Base-by-base conservation (phyloP, 2,113 vertebrate species). In the Pseudorectes ferrugineus region DNA sequence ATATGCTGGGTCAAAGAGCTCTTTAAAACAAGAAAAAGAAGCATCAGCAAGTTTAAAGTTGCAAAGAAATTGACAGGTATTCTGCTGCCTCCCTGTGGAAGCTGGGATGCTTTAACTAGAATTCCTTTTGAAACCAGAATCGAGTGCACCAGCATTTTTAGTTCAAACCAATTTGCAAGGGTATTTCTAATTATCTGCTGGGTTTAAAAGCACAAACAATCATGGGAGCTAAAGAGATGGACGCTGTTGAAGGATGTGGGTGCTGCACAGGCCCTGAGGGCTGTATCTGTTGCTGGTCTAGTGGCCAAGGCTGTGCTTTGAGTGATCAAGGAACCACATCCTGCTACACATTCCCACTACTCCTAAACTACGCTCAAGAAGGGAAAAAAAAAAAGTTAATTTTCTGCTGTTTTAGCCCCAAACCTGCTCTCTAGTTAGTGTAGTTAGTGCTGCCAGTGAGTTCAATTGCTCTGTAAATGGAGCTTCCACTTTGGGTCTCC, bases 21-120 rank as follows among this genome's bases (percentile, higher is more conserved):
- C 21, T 51, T 91, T 43, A 81, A 73, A 77, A 40, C 19, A 6
- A 33, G 14, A 12, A 31, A 15, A 51, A 68, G 75, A 88, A 16
- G 1, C 35, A 67, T 21, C 51, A 59, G 12, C 38, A 43, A 63
- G 40, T 55, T 89, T 43, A 48, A 92, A 81, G 61, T 54, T 31
- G 31, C 43, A 55, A 88, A 79, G 43, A 88, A 89, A 86, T 85
- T 93, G 73, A 55, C 67, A 95, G 66, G 91, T 91, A 48, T 87
- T 78, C 45, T 96, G 96, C 97, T 97, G 97, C 97, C 97, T 95
- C 97, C 96, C 85, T 94, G 97, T 97, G 97, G 97, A 95, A 58
- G 38, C 46, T n/a, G 59, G 31, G 68, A 57, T 51, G 36, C 28
- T 54, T 81, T 70, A 33, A 31, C 52, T 26, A 36, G 38, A 66